Evolutionary conservation across 2,113 vertebrate species (phyloP).

Genomic region (Sterrhoptilus dennistouni): DNA sequence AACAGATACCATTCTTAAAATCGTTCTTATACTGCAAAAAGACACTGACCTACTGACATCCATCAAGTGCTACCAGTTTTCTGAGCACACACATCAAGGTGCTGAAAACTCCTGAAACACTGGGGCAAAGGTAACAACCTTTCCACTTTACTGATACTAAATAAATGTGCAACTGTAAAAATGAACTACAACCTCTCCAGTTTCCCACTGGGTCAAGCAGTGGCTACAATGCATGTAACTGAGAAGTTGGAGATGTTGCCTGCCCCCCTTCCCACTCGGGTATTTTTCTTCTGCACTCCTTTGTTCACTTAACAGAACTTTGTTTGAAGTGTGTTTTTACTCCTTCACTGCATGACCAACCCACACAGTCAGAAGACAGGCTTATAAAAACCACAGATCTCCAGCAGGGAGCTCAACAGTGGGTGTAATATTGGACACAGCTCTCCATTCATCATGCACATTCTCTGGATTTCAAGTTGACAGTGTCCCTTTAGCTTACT

Average conservation of each 20-base stretch:
- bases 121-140: neutral
- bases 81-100: neutral
- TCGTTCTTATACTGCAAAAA: neutral
- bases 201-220: neutral
- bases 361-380: slow-evolving; percentile 48
- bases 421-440: slow-evolving; percentile 53
- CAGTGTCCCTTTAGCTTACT: slow-evolving; percentile 23
- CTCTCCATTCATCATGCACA: slow-evolving; percentile 44
- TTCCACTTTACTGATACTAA: neutral
- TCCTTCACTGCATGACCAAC: slow-evolving; percentile 47
- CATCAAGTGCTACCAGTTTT: neutral
- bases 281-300: slow-evolving; percentile 21
- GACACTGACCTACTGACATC: neutral
- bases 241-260: neutral
- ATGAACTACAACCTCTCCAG: neutral
- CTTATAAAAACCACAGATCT: slow-evolving; percentile 48
- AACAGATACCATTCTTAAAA: neutral
- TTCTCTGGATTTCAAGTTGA: slow-evolving; percentile 51
- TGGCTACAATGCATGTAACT: neutral
- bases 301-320: slow-evolving; percentile 63
- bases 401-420: slow-evolving; percentile 35
- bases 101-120: neutral
- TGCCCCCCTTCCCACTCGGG: neutral
- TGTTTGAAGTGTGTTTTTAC: slow-evolving; percentile 45
- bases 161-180: neutral